These are phyloP conservation scores for Therioaphis trifolii DNA, from an alignment of 2,888 invertebrate species.

Conservation along the genomic window DNA sequence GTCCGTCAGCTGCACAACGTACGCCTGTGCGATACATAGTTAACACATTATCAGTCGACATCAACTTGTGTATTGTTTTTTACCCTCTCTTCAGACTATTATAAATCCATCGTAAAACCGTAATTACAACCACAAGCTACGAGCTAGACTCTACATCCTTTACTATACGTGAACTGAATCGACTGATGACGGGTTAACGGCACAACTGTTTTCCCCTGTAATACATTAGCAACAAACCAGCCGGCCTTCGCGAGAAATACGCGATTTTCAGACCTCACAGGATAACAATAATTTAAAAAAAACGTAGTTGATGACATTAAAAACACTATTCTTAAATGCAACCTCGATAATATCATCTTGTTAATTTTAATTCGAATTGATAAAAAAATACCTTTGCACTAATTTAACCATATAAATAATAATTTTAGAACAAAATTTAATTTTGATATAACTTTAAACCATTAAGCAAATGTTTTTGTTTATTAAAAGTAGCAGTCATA, in stretches of 20 bases:
- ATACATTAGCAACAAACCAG: constrained; percentile 14
- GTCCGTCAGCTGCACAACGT: constrained; percentile 59
- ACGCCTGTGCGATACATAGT: neutral
- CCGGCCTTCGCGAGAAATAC: constrained; percentile 32
- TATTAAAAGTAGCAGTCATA: too few species aligned
- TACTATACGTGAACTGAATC: neutral
- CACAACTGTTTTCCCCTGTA: constrained; percentile 47
- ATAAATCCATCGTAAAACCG: constrained; percentile 21
- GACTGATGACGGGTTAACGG: constrained; percentile 51
- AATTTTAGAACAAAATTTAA: too few species aligned
- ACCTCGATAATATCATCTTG: neutral
- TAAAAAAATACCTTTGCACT: neutral
- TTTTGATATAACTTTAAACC: too few species aligned
- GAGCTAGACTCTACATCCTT: constrained; percentile 19
- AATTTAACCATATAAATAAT: too few species aligned
- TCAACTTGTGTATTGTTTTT: constrained; percentile 37
- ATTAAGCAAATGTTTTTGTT: too few species aligned
- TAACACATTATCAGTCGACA: constrained; percentile 47
- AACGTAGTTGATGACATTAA: constrained; percentile 13
- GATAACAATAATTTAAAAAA: neutral
- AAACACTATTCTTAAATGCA: neutral
- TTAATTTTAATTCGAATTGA: neutral
- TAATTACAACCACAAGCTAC: constrained; percentile 1
- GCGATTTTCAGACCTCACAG: constrained; percentile 22
- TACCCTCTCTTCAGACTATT: neutral